These are phyloP conservation scores for Eilema griseolum DNA, from an alignment of 2,888 invertebrate species.

Conservation along the genomic window DNA sequence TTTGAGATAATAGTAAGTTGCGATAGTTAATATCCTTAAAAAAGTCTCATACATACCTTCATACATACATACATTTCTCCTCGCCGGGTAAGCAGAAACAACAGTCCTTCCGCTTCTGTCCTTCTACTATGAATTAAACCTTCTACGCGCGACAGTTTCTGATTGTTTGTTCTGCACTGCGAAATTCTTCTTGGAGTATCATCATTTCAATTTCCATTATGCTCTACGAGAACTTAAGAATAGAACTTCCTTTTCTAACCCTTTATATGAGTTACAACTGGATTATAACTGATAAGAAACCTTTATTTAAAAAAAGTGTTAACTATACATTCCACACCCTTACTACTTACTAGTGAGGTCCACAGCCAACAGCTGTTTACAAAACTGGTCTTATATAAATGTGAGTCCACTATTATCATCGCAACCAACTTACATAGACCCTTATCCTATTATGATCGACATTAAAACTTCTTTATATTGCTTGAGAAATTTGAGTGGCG, in stretches of 20 bases:
- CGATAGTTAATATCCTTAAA: no score
- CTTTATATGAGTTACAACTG: not conserved
- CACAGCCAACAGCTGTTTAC: slow-evolving; percentile 27
- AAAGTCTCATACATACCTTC: no score
- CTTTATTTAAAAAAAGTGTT: slow-evolving; percentile 1
- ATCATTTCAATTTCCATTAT: no score
- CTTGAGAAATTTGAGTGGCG: slow-evolving; percentile 20
- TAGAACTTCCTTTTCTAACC: not conserved
- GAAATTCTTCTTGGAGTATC: no score
- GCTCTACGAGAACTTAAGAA: no score
- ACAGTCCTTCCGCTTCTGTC: no score
- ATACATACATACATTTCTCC: no score
- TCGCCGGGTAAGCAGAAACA: no score
- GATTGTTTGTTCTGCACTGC: no score
- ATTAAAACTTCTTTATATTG: slow-evolving; percentile 12
- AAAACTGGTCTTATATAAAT: slow-evolving; percentile 33
- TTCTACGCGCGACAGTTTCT: no score
- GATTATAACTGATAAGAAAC: not conserved
- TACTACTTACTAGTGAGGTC: slow-evolving; percentile 12
- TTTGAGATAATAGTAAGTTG: no score
- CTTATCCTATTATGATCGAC: slow-evolving; percentile 17
- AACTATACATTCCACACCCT: slow-evolving; percentile 16
- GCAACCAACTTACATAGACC: slow-evolving; percentile 26
- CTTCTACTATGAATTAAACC: no score
- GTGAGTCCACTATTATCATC: slow-evolving; percentile 33